phyloP scores from a whole-genome alignment of 2,113 vertebrate genomes.

The Ranitomeya imitator region DNA sequence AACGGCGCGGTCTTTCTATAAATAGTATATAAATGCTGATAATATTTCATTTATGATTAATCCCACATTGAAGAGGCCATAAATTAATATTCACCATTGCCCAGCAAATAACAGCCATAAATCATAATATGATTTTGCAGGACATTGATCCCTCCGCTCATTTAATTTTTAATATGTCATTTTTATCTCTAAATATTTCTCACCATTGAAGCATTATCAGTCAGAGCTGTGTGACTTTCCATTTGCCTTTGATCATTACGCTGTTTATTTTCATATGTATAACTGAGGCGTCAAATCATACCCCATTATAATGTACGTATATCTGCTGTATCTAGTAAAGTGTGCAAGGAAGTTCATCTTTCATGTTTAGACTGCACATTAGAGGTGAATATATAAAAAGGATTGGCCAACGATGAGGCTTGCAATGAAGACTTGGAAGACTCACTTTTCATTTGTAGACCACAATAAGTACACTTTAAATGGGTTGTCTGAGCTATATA shows the following conservation, averaged over 20 bases:
- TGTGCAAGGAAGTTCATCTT: neutral
- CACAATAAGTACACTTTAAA: too few species aligned
- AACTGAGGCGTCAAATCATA: neutral
- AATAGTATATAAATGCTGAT: neutral
- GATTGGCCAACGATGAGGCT: too few species aligned
- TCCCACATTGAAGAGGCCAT: neutral
- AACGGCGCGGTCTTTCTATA: neutral
- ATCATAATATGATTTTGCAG: slow-evolving; percentile 31
- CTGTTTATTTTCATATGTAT: neutral
- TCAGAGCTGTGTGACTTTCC: neutral
- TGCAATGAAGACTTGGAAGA: too few species aligned
- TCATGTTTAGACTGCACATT: neutral
- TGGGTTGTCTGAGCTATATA: too few species aligned
- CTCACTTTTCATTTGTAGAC: too few species aligned
- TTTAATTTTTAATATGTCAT: slow-evolving; percentile 45
- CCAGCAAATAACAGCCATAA: slow-evolving; percentile 11
- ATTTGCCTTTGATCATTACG: slow-evolving; percentile 1
- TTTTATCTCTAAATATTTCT: slow-evolving; percentile 49
- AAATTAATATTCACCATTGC: slow-evolving; percentile 16
- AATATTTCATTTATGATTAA: slow-evolving; percentile 20
- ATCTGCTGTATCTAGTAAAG: neutral
- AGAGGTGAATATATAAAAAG: neutral
- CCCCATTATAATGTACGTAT: neutral
- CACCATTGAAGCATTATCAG: neutral
- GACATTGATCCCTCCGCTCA: neutral